Conservation (phyloP, 2,113 vertebrate genomes). For the Eudyptes chrysolophus region DNA sequence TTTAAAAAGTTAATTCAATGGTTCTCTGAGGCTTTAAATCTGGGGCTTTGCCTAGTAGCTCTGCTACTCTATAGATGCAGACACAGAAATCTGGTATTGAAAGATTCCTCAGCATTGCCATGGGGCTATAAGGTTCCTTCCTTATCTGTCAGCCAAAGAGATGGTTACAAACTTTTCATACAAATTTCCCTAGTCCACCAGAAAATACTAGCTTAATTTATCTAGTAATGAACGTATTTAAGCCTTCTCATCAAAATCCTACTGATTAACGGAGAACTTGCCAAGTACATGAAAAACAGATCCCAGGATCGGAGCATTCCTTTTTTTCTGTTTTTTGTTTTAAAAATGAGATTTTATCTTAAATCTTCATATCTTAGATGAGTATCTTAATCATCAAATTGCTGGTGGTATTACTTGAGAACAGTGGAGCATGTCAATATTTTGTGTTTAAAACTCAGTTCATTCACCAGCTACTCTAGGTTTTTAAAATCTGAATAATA, state of each 20-base stretch:
- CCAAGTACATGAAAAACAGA: not conserved
- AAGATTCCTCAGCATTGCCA: not conserved
- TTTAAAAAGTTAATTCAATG: not conserved
- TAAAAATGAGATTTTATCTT: not conserved
- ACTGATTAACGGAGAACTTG: not conserved
- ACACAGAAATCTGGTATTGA: not conserved
- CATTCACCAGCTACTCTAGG: not conserved
- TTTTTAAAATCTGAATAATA: not conserved
- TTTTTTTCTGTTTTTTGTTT: not conserved
- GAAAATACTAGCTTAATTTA: not conserved
- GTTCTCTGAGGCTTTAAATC: not conserved
- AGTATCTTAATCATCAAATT: not conserved
- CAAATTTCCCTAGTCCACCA: not conserved
- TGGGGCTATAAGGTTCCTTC: not conserved
- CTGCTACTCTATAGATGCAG: not conserved
- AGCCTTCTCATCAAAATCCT: not conserved
- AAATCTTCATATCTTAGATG: not conserved
- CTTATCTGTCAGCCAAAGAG: not conserved
- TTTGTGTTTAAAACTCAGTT: not conserved
- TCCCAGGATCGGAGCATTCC: not conserved
- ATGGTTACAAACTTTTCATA: not conserved
- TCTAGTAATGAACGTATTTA: not conserved
- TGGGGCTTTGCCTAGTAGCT: not conserved
- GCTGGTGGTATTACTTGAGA: not conserved
- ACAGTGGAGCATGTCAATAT: not conserved